Evolutionary conservation across 2,888 invertebrate genomes (phyloP).

Genomic region (Serripes groenlandicus): DNA sequence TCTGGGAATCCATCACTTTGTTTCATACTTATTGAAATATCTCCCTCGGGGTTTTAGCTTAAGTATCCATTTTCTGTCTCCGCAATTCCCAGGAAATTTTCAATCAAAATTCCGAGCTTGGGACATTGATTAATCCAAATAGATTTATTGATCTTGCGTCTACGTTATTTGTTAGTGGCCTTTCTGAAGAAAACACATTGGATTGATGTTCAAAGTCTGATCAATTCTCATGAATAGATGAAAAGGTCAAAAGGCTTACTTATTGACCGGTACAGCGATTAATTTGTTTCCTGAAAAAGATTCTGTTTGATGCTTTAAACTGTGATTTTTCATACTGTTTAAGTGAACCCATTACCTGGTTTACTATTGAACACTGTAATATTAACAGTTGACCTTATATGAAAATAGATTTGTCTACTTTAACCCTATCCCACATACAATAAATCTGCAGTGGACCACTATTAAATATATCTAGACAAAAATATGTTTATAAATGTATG

Average conservation of each 20-base stretch:
- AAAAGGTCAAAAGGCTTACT: conserved; percentile 26
- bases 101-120: conserved; percentile 19
- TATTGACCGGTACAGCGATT: conserved; percentile 18
- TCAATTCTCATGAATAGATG: conserved; percentile 26
- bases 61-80: conserved; percentile 10
- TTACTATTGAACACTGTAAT: too few relatives aligned
- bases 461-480: too few relatives aligned
- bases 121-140: conserved; percentile 23
- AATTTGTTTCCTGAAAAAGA: conserved; percentile 15
- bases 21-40: background rate
- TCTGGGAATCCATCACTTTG: too few relatives aligned
- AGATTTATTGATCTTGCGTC: conserved; percentile 24
- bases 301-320: background rate
- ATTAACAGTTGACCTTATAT: too few relatives aligned
- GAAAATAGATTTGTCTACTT: too few relatives aligned
- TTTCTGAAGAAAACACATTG: conserved; percentile 8
- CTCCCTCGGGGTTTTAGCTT: background rate
- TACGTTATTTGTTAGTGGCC: conserved; percentile 15
- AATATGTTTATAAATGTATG: too few relatives aligned
- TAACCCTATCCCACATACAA: too few relatives aligned
- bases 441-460: too few relatives aligned
- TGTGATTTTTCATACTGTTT: background rate
- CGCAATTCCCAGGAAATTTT: background rate
- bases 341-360: too few relatives aligned
- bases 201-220: conserved; percentile 6